Percentiles rank a stretch among this genome's conserved stretches.
Conservation (phyloP, 2,113 vertebrate genomes). For the Scytalopus superciliaris region DNA sequence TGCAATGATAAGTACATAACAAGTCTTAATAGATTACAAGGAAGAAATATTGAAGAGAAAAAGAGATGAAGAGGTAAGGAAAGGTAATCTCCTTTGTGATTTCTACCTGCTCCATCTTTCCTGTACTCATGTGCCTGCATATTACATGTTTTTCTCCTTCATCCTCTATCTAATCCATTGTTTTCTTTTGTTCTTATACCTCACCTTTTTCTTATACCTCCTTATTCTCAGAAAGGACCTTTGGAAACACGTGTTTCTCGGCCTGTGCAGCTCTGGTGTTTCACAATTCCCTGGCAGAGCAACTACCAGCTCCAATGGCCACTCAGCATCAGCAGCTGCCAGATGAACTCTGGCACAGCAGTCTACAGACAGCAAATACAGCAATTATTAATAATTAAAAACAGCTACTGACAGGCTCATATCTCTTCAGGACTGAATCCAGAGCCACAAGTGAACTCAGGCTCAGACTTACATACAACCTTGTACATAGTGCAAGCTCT, state of each 20-base stretch:
- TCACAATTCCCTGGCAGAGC: not conserved
- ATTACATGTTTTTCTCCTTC: not conserved
- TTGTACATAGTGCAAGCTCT: accelerated
- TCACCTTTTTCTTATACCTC: too few relatives aligned
- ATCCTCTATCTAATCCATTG: not conserved
- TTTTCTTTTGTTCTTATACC: not conserved
- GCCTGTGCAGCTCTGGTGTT: not conserved
- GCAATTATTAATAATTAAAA: too few relatives aligned
- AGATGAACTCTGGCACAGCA: not conserved
- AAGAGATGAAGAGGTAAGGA: not conserved
- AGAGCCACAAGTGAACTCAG: not conserved
- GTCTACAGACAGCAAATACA: not conserved
- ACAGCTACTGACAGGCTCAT: too few relatives aligned
- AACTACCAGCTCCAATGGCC: accelerated
- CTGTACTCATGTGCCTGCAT: not conserved
- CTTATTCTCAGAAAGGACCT: not conserved
- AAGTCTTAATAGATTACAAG: not conserved
- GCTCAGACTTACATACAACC: not conserved
- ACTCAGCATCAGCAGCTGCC: not conserved
- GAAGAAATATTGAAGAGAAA: not conserved
- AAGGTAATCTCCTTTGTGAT: not conserved
- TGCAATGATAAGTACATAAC: not conserved
- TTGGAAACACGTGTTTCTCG: not conserved
- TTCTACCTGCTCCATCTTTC: not conserved
- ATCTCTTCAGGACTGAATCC: not conserved